Conservation (phyloP, 2,797 vertebrate genomes). For the Hoplostethus atlanticus region DNA sequence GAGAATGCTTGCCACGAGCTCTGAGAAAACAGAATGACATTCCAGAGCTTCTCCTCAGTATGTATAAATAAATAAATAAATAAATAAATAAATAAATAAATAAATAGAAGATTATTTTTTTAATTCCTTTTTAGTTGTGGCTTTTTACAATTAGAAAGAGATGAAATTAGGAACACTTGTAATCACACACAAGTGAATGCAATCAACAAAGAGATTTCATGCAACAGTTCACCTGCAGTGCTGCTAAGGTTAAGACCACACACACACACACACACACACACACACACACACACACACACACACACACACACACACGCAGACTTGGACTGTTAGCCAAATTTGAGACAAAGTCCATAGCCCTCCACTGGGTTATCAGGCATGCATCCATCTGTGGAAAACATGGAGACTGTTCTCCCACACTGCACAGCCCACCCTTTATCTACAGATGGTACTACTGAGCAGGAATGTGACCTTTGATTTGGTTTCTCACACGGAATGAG, state of each 20-base stretch:
- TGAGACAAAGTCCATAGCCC: conserved; percentile 81
- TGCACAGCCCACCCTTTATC: conserved; percentile 82
- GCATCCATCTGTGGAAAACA: conserved; percentile 88
- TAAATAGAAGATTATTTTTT: neutral
- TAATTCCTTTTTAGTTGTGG: neutral
- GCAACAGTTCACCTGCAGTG: conserved; percentile 70
- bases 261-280: conserved; percentile 24
- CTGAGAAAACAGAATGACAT: too few species aligned
- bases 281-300: conserved; percentile 38
- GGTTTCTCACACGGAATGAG: conserved; percentile 70
- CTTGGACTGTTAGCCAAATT: conserved; percentile 77
- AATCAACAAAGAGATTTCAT: conserved; percentile 61
- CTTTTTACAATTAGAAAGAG: neutral
- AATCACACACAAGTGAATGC: conserved; percentile 12
- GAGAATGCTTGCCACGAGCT: too few species aligned
- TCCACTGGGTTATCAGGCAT: conserved; percentile 84
- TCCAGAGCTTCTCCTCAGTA: too few species aligned
- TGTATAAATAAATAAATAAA: neutral
- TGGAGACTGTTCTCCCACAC: conserved; percentile 81
- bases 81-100: neutral
- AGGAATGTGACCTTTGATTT: conserved; percentile 87
- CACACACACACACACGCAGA: too few species aligned
- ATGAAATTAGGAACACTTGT: neutral
- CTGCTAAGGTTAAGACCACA: conserved; percentile 66
- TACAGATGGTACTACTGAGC: conserved; percentile 86